Conservation (phyloP, 2,797 vertebrate species). For the Varecia variegata region DNA sequence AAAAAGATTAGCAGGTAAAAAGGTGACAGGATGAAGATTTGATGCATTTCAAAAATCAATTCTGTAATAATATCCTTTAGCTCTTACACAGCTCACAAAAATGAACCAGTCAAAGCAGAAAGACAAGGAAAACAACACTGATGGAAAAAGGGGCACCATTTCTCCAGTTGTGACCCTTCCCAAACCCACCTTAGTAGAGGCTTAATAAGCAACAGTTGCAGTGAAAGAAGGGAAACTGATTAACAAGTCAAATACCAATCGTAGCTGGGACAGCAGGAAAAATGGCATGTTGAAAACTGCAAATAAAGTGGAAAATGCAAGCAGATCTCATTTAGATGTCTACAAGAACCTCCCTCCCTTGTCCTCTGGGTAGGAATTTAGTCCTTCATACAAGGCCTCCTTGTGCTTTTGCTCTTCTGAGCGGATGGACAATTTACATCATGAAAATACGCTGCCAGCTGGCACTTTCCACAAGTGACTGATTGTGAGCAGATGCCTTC, state of each 20-base stretch:
- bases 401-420: conserved; percentile 79
- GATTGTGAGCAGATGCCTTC: conserved; percentile 84
- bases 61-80: not conserved
- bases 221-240: not conserved
- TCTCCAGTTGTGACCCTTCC: not conserved
- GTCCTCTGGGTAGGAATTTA: conserved; percentile 72
- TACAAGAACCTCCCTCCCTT: conserved; percentile 66
- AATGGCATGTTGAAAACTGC: conserved; percentile 13
- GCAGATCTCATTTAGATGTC: conserved; percentile 68
- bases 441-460: conserved; percentile 77
- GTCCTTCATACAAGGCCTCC: conserved; percentile 79
- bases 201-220: not conserved
- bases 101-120: not conserved
- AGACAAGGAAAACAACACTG: not conserved
- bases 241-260: not conserved
- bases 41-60: conserved; percentile 22
- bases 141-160: conserved; percentile 5
- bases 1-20: conserved; percentile 31
- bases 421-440: conserved; percentile 83
- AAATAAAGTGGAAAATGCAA: conserved; percentile 59
- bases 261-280: conserved; percentile 40
- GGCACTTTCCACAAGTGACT: conserved; percentile 72
- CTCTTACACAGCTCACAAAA: not conserved
- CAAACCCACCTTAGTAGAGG: not conserved
- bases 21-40: not conserved